Evolutionary conservation across 2,113 vertebrate genomes (phyloP).

Genomic region (Procavia capensis): DNA sequence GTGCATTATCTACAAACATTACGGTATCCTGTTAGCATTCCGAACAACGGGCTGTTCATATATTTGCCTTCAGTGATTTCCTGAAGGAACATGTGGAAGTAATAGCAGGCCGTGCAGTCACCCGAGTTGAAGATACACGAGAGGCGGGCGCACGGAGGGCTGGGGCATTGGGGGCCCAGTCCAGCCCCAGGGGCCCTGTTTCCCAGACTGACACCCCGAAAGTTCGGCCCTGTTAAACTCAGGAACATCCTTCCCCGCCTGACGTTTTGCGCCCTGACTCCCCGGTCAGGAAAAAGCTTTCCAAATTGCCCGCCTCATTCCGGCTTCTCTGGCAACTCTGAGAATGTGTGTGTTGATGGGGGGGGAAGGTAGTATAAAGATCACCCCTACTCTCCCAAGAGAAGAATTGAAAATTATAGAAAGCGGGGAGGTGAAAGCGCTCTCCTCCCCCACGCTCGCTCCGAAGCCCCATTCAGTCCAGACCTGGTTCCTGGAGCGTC

Average conservation of each 20-base stretch:
- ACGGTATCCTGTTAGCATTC: conserved; percentile 91
- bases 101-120: conserved; percentile 89
- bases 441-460: conserved; percentile 52
- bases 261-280: background rate
- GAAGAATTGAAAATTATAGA: conserved; percentile 5
- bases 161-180: background rate
- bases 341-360: background rate
- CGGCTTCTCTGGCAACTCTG: background rate
- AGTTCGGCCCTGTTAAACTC: background rate
- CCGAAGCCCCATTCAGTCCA: background rate
- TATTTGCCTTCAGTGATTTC: conserved; percentile 88
- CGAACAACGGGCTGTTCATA: conserved; percentile 93
- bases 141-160: conserved; percentile 52
- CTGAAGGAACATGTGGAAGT: conserved; percentile 97
- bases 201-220: background rate
- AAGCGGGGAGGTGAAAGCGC: background rate
- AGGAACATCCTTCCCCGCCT: background rate
- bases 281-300: background rate
- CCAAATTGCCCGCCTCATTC: background rate
- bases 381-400: background rate
- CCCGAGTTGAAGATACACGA: conserved; percentile 84
- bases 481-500: conserved; percentile 84
- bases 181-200: background rate
- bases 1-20: conserved; percentile 85
- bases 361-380: background rate